A percentile compares a stretch with the other conserved stretches of the same genome.
Conservation (phyloP, 2,797 vertebrate genomes). For the Microctenopoma lineatum region DNA sequence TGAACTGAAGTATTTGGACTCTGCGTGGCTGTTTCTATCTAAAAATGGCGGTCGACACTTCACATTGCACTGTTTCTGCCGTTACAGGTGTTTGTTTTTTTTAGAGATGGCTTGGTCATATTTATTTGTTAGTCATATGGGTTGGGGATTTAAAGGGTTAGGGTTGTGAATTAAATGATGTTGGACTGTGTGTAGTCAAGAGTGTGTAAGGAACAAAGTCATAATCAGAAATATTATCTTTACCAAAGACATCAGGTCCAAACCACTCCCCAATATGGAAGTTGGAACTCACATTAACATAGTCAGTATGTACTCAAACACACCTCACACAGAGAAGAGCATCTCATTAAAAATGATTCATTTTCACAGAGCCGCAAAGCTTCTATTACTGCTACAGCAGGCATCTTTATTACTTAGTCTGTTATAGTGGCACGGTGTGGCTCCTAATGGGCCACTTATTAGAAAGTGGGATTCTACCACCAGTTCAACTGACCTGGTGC, state of each 20-base stretch:
- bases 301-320: neutral
- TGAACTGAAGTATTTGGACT: slow-evolving; percentile 9
- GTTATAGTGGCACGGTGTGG: slow-evolving; percentile 49
- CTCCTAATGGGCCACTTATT: slow-evolving; percentile 66
- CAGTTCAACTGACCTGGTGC: slow-evolving; percentile 38
- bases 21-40: neutral
- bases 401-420: slow-evolving; percentile 64
- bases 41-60: neutral
- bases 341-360: slow-evolving; percentile 38
- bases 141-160: too few species aligned
- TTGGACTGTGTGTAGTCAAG: neutral
- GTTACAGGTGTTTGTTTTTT: slow-evolving; percentile 4
- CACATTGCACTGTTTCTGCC: slow-evolving; percentile 7
- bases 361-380: slow-evolving; percentile 49
- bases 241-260: slow-evolving; percentile 1
- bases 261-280: slow-evolving; percentile 17
- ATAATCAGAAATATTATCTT: slow-evolving; percentile 12
- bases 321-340: slow-evolving; percentile 23
- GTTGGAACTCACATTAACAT: slow-evolving; percentile 7
- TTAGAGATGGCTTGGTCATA: neutral
- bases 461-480: slow-evolving; percentile 48
- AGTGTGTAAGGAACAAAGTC: slow-evolving; percentile 9
- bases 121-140: too few species aligned
- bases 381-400: slow-evolving; percentile 52
- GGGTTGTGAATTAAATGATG: too few species aligned